phyloP scores from a whole-genome alignment of 1,140 invertebrate species.

The Plectus sambesii region DNA sequence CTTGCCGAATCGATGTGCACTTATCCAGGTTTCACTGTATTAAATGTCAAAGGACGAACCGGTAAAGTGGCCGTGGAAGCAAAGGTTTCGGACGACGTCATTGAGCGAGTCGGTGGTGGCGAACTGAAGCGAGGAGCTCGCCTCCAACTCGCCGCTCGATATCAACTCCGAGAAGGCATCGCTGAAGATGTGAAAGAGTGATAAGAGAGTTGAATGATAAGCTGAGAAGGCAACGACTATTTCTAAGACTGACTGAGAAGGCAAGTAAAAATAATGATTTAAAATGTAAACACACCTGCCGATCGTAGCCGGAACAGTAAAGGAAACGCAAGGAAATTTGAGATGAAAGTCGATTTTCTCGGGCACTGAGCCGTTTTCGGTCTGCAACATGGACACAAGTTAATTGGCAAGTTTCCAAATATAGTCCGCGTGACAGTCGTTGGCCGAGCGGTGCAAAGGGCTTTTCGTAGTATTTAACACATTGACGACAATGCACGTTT shows the following conservation, averaged over 20 bases:
- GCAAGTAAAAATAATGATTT: no score
- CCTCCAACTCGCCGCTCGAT: slow-evolving; percentile 23
- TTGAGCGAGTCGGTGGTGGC: slow-evolving; percentile 17
- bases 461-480: no score
- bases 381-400: slow-evolving; percentile 1
- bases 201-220: not conserved
- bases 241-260: no score
- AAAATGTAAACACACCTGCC: slow-evolving; percentile 12
- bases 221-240: no score
- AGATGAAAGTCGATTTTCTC: slow-evolving; percentile 19
- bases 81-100: no score
- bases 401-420: not conserved
- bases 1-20: no score
- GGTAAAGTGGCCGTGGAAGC: no score
- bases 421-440: no score
- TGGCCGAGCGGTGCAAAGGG: no score
- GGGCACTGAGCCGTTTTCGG: not conserved
- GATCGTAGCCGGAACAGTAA: slow-evolving; percentile 20
- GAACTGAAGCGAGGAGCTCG: slow-evolving; percentile 13
- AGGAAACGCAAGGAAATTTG: slow-evolving; percentile 20
- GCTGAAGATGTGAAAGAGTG: slow-evolving; percentile 14
- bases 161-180: slow-evolving; percentile 26
- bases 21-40: no score
- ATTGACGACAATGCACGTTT: no score
- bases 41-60: no score